These are phyloP conservation scores for Rhogogaster chlorosoma DNA, from an alignment of 2,888 invertebrate genomes.

Conservation along the genomic window DNA sequence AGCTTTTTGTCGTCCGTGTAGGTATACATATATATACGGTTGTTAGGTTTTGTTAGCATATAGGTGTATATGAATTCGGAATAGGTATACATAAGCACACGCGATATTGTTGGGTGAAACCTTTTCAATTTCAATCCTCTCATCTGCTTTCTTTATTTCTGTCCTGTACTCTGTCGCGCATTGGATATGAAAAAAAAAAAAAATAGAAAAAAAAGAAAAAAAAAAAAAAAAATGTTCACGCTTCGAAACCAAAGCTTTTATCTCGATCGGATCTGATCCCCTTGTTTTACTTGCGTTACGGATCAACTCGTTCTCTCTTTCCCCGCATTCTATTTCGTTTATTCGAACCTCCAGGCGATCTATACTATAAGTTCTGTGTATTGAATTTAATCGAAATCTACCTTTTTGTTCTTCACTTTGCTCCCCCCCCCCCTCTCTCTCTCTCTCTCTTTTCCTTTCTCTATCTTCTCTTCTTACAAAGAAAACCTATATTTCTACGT, in stretches of 20 bases:
- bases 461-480: not conserved
- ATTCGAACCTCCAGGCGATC: not conserved
- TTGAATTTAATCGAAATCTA: not conserved
- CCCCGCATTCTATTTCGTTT: not conserved
- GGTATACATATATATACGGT: not conserved
- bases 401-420: not conserved
- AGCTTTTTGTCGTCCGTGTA: not conserved
- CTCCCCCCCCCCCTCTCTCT: too few relatives aligned
- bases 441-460: not conserved
- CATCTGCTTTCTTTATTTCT: not conserved
- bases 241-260: conserved; percentile 37
- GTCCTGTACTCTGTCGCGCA: not conserved
- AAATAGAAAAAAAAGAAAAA: not conserved
- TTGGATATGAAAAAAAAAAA: not conserved
- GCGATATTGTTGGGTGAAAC: conserved; percentile 34
- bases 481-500: not conserved
- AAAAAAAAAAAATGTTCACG: conserved; percentile 1
- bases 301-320: not conserved
- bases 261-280: conserved; percentile 30
- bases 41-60: too few relatives aligned
- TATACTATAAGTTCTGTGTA: not conserved
- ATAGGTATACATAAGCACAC: not conserved
- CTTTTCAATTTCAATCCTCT: conserved; percentile 43
- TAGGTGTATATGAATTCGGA: not conserved
- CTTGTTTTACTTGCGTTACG: conserved; percentile 43